Evolutionary conservation across 1,140 invertebrate genomes (phyloP).

Genomic region (Stenopsyche tienmushanensis): DNA sequence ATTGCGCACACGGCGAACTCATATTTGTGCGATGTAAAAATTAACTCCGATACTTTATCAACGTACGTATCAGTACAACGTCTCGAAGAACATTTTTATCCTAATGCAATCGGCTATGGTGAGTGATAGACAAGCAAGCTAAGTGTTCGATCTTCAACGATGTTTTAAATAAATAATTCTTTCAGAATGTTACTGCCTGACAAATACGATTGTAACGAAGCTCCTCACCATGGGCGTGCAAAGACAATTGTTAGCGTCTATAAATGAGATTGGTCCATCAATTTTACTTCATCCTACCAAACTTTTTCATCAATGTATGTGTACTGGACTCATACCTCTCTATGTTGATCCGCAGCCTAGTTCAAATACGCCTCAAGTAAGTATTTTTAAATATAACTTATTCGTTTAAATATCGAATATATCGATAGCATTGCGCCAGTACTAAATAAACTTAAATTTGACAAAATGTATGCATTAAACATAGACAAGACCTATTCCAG

Average conservation of each 20-base stretch:
- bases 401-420: neutral
- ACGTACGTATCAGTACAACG: constrained; percentile 54
- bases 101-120: constrained; percentile 77
- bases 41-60: constrained; percentile 46
- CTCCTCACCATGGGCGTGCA: constrained; percentile 66
- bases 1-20: constrained; percentile 42
- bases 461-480: no score
- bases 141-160: neutral
- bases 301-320: constrained; percentile 61
- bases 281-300: constrained; percentile 67
- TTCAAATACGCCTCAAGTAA: constrained; percentile 43
- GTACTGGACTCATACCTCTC: constrained; percentile 65
- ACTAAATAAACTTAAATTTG: no score
- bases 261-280: constrained; percentile 63
- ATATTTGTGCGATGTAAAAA: constrained; percentile 48
- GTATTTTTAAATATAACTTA: constrained; percentile 40
- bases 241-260: constrained; percentile 62
- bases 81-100: constrained; percentile 77
- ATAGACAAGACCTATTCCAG: no score
- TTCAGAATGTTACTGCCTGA: constrained; percentile 57
- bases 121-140: constrained; percentile 45
- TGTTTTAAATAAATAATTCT: constrained; percentile 14
- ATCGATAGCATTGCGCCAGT: no score
- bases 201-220: constrained; percentile 51
- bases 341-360: constrained; percentile 52